Base-by-base conservation (phyloP, 2,113 vertebrate species). In the Tichodroma muraria region DNA sequence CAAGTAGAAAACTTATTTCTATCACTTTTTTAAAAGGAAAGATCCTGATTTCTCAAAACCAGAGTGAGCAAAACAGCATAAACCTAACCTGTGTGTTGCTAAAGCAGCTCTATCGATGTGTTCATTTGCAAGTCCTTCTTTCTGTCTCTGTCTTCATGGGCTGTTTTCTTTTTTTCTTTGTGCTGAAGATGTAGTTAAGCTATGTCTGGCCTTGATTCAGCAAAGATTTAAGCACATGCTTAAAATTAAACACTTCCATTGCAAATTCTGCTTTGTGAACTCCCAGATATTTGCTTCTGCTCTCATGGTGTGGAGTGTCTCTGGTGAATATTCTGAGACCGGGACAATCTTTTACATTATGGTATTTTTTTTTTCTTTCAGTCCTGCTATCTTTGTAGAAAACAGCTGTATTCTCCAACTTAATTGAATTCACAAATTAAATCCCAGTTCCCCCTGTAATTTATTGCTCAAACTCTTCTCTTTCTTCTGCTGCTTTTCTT, bases 381-480 rank as follows among this genome's bases (percentile, higher is more conserved):
- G 24, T 88, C 27, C 56, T 50, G 23, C 68, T 56, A 37, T 96
- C 60, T 84, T 92, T 91, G 90, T 79, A 71, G 72, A 93, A 90
- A 92, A 78, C 80, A 90, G 52, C 80, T 94, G 69, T 93, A 50
- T 93, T 89, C n/a, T 93, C 13, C 56, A 81, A 27, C 22, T 93
- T 94, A 92, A 90, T 80, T 92, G 88, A 92, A 89, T 95, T 69
- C 44, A 71, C 47, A 78, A 68, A 93, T 94, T 81, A 88, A 96
- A 90, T 95, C 88, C 90, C 83, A 76, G 50, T 81, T 94, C 56
- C 28, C 61, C 84, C 37, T 72, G 35, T 80, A 93, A 90, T 68
- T 94, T 44, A 54, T 63, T 90, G 69, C 56, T 88, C 42, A 75
- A 86, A 64, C 44, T 92, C 22, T 75, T 70, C 27, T 47, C 30